These are phyloP conservation scores for Monomorium pharaonis DNA, from an alignment of 1,140 invertebrate species.

Conservation along the genomic window DNA sequence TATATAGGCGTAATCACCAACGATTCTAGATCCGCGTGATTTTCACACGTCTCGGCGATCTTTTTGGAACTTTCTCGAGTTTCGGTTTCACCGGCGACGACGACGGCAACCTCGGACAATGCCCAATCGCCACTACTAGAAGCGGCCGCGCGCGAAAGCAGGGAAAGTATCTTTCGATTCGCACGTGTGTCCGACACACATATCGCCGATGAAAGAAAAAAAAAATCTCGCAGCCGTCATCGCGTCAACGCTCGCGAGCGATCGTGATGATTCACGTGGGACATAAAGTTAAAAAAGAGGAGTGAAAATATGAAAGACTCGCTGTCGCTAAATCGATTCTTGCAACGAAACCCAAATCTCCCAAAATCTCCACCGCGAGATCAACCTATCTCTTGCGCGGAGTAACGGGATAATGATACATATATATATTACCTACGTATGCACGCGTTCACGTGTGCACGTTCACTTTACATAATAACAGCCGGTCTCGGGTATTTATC, in stretches of 20 bases:
- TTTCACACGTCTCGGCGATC: constrained; percentile 29
- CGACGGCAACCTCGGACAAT: constrained; percentile 53
- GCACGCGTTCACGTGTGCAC: neutral
- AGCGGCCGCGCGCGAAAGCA: constrained; percentile 70
- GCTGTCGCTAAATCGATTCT: neutral
- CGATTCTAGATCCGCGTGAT: neutral
- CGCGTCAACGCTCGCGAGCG: neutral
- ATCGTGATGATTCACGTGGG: neutral
- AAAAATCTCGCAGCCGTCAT: neutral
- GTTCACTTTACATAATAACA: constrained; percentile 56
- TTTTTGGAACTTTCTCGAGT: constrained; percentile 70
- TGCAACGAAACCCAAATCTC: too few species aligned
- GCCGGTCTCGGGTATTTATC: neutral
- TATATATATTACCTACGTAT: neutral
- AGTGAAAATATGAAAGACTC: neutral
- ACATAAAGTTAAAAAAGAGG: neutral
- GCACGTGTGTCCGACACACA: constrained; percentile 58
- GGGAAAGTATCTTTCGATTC: constrained; percentile 74
- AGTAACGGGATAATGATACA: constrained; percentile 29
- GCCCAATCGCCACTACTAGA: constrained; percentile 47
- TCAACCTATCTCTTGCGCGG: neutral
- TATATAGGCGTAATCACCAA: too few species aligned
- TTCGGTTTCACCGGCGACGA: constrained; percentile 64
- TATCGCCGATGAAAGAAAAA: constrained; percentile 58
- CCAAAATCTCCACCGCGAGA: neutral